Evolutionary conservation across 2,797 vertebrate genomes (phyloP), one percentile per base, ranked within the genome.

Genomic region (Smutsia gigantea): DNA sequence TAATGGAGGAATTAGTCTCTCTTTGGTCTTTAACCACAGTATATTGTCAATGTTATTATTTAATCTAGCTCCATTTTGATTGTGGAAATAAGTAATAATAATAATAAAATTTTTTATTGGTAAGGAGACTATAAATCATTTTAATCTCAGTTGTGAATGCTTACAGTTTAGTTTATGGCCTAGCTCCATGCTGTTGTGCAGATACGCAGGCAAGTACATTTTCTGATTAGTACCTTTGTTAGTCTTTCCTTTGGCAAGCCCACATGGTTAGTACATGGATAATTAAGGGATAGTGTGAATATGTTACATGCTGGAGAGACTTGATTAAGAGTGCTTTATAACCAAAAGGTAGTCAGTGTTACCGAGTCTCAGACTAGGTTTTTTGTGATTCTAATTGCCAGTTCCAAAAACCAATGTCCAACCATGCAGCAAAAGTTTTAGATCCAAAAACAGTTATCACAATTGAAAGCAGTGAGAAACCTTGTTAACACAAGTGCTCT

Each of bases 31-130:
- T 91, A 95, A 74, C 57, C 46, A 82, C 14, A 69, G 79, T 78
- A 39, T 81, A 87, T 89, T 88, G 71, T 57, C 57, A 95, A 25
- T 96, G 85, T 68, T 90, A 75, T 85, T 92, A 92, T 93, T 93
- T 97, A 51, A 94, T 94, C 81, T 95, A 81, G 74, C 31, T 82
- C 69, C 78, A 55, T 11, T 51, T 39, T 95, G 39, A 87, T 92
- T 95, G 81, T 95, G 77, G 57, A 93, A 88, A 92, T 97, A 95
- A 94, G 74, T 92, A 96, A 97, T 91, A 87, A 87, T 84, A 90
- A 92, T 81, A 90, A 95, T 94, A 90, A 91, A 83, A n/a, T 34
- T 87, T 61, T 90, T 34, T 93, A 95, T 96, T 94, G 79, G 11
- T 92, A 94, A 96, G 5, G 86, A 84, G 49, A 82, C 27, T 25